Conservation (phyloP, 2,113 vertebrate species). For the Atlantisia rogersi region DNA sequence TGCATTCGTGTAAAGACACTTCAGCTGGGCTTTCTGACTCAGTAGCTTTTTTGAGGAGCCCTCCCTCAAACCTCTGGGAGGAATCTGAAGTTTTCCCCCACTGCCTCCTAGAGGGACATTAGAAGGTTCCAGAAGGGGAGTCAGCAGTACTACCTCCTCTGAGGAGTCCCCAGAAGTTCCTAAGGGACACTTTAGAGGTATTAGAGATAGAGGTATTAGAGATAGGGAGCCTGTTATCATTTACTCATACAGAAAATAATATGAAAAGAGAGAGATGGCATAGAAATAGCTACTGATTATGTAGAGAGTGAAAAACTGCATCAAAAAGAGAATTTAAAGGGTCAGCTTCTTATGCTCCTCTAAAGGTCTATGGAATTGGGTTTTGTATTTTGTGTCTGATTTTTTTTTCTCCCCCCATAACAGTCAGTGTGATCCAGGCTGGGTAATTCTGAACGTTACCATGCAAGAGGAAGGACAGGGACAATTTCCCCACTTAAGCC, state of each 20-base stretch:
- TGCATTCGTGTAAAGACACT: no score
- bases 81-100: no score
- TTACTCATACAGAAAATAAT: not conserved
- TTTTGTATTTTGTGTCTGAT: not conserved
- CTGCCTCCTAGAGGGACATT: no score
- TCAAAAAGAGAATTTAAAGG: not conserved
- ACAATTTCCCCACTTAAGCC: constrained; percentile 10
- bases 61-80: no score
- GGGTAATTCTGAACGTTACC: not conserved
- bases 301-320: not conserved
- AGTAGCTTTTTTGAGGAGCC: no score
- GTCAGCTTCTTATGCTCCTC: not conserved
- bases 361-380: not conserved
- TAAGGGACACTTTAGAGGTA: no score
- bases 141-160: no score
- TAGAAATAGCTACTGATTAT: not conserved
- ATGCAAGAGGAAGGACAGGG: constrained; percentile 10
- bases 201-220: not conserved
- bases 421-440: not conserved
- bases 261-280: not conserved
- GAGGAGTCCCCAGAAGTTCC: no score
- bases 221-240: not conserved
- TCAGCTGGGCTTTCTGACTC: no score
- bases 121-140: no score
- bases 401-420: not conserved